Evolutionary conservation across 2,888 invertebrate genomes (phyloP).

Genomic region (Meganola albula): DNA sequence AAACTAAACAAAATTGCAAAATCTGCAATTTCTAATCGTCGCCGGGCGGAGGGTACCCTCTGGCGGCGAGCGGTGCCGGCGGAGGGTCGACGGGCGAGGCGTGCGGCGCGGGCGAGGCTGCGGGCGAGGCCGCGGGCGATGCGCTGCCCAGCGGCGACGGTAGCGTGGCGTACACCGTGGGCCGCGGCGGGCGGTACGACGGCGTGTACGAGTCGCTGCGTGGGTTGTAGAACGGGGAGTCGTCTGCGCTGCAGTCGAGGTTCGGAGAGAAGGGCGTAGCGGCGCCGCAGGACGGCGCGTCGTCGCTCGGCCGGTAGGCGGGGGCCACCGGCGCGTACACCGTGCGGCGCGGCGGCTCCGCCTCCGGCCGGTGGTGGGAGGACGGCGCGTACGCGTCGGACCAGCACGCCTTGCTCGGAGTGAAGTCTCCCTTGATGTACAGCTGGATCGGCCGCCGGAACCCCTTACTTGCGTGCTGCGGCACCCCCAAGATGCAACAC

Average conservation of each 20-base stretch:
- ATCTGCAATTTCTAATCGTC: slow-evolving; percentile 43
- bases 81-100: slow-evolving; percentile 48
- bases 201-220: slow-evolving; percentile 73
- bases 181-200: slow-evolving; percentile 69
- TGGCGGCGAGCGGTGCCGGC: slow-evolving; percentile 43
- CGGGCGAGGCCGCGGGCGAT: slow-evolving; percentile 47
- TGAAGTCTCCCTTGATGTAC: slow-evolving; percentile 81
- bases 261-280: slow-evolving; percentile 73
- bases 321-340: slow-evolving; percentile 72
- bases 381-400: slow-evolving; percentile 81
- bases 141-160: slow-evolving; percentile 64
- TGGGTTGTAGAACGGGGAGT: slow-evolving; percentile 74
- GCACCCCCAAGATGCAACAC: slow-evolving; percentile 89
- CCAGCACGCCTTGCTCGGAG: slow-evolving; percentile 80
- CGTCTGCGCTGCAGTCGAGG: slow-evolving; percentile 62
- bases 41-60: slow-evolving; percentile 27
- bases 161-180: slow-evolving; percentile 70
- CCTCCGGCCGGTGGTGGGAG: slow-evolving; percentile 77
- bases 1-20: neutral
- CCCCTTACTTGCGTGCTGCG: slow-evolving; percentile 91
- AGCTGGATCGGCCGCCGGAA: slow-evolving; percentile 90
- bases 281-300: slow-evolving; percentile 72
- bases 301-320: slow-evolving; percentile 69
- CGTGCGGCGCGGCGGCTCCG: slow-evolving; percentile 72
- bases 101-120: slow-evolving; percentile 60